Conservation (phyloP, 2,113 vertebrate species). For the Cephalopterus ornatus region DNA sequence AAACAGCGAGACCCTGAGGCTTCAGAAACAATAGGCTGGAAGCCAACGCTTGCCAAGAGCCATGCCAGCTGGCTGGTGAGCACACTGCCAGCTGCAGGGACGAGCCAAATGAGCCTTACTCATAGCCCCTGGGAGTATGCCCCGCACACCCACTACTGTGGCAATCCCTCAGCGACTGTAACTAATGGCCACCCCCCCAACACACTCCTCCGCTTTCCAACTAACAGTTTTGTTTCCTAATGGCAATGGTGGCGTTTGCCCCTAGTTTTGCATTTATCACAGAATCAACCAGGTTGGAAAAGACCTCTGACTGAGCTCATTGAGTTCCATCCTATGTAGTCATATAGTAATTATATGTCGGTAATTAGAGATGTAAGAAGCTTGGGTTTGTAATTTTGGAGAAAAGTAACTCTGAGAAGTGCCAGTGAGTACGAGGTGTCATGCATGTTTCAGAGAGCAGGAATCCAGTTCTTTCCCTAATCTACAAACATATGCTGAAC, state of each 20-base stretch:
- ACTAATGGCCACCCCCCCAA: not conserved
- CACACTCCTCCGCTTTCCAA: not conserved
- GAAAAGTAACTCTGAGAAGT: not conserved
- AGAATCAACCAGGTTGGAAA: not conserved
- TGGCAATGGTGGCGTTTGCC: not conserved
- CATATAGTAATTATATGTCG: accelerated
- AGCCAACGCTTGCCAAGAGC: not conserved
- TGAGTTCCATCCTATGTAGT: not conserved
- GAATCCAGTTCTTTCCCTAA: not conserved
- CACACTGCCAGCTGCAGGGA: not conserved
- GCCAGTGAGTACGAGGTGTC: not conserved
- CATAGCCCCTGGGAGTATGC: not conserved
- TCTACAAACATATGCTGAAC: not conserved
- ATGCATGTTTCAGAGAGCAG: not conserved
- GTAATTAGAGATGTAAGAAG: not conserved
- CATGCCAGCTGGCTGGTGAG: not conserved
- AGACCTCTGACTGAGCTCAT: not conserved
- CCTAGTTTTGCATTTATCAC: not conserved
- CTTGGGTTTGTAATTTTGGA: not conserved
- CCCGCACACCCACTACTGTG: not conserved
- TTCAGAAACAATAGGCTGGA: not conserved
- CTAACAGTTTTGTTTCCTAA: not conserved
- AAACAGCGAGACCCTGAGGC: not conserved
- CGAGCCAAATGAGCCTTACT: not conserved
- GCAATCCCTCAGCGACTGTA: not conserved